Percentiles rank a stretch among this genome's conserved stretches.
phyloP scores from a whole-genome alignment of 2,888 invertebrate species.

The Watsonalla binaria region DNA sequence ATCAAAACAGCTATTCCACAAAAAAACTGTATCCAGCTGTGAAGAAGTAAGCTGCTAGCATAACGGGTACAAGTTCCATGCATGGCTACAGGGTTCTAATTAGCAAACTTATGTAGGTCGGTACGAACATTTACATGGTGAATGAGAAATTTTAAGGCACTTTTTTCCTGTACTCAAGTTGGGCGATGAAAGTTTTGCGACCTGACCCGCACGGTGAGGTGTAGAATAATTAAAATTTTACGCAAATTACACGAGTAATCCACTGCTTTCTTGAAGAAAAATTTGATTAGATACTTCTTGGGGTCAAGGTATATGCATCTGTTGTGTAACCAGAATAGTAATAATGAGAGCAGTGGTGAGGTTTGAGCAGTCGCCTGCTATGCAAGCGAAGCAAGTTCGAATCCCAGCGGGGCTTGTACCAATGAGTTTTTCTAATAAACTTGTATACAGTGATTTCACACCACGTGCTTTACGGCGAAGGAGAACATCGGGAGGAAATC shows the following conservation, averaged over 20 bases:
- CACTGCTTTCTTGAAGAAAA: not conserved
- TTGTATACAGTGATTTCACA: no score
- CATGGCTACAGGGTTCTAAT: constrained; percentile 33
- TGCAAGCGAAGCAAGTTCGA: no score
- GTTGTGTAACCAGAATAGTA: not conserved
- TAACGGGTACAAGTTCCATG: constrained; percentile 16
- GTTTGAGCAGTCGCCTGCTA: no score
- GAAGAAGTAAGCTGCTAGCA: constrained; percentile 24
- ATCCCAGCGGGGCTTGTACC: no score
- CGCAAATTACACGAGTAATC: not conserved
- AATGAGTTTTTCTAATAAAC: no score
- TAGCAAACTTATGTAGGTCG: constrained; percentile 43
- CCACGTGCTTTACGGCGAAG: no score
- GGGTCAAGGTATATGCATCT: not conserved
- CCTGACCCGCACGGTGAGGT: constrained; percentile 7
- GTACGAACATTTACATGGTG: constrained; percentile 29
- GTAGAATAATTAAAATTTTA: constrained; percentile 9
- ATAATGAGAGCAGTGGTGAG: no score
- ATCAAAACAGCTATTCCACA: not conserved
- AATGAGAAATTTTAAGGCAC: constrained; percentile 26
- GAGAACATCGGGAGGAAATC: no score
- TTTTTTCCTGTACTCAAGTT: constrained; percentile 10
- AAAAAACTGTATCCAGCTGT: constrained; percentile 6
- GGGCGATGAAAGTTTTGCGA: constrained; percentile 9
- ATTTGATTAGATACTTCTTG: not conserved